Evolutionary conservation across 2,797 vertebrate genomes (phyloP).

Genomic region (Bradypodion ventrale): DNA sequence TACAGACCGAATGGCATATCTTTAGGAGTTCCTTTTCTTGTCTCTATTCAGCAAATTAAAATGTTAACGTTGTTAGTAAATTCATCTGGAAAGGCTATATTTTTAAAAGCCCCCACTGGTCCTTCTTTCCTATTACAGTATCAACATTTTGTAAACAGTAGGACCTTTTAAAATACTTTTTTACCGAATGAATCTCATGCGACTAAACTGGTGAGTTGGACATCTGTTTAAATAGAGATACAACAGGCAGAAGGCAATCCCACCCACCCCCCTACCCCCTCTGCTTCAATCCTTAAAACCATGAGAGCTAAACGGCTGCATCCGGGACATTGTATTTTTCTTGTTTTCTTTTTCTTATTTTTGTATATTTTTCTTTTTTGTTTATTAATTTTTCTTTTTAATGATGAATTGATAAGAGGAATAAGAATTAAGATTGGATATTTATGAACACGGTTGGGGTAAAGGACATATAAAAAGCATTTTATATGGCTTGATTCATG

Average conservation of each 20-base stretch:
- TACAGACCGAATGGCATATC: neutral
- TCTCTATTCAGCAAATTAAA: neutral
- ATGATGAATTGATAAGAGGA: too few relatives aligned
- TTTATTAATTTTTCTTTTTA: too few relatives aligned
- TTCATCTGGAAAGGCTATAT: neutral
- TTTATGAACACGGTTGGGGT: too few relatives aligned
- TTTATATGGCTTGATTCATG: too few relatives aligned
- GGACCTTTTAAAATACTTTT: slow-evolving; percentile 22
- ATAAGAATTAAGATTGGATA: too few relatives aligned
- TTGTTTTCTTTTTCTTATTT: too few relatives aligned
- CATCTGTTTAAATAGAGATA: slow-evolving; percentile 31
- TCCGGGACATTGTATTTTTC: too few relatives aligned
- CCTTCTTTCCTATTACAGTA: neutral
- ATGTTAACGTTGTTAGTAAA: neutral
- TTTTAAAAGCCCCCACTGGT: slow-evolving; percentile 13
- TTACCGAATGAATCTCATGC: slow-evolving; percentile 7
- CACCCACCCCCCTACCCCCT: too few relatives aligned
- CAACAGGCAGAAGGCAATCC: too few relatives aligned
- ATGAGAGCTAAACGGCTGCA: too few relatives aligned
- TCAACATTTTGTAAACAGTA: neutral
- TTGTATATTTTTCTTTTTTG: too few relatives aligned
- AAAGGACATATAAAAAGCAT: too few relatives aligned
- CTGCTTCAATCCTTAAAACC: neutral
- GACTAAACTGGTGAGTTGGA: neutral
- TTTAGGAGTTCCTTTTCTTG: neutral